Base-by-base conservation (phyloP, 2,888 invertebrate genomes). In the Cybosia mesomella region DNA sequence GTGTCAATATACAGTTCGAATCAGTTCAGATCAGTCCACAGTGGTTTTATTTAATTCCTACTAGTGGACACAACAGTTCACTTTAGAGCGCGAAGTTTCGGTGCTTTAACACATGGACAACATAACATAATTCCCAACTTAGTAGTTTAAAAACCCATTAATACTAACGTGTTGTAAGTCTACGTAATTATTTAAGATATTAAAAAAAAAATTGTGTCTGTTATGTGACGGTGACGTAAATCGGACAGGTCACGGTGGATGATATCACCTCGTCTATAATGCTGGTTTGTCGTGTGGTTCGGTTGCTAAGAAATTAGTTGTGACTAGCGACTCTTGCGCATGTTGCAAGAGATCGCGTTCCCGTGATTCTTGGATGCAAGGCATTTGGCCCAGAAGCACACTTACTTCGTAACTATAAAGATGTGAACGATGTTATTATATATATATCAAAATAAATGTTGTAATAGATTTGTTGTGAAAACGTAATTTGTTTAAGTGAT, bases 171-270 rank as follows among this genome's bases (percentile, higher is more conserved):
- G n/a, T 58, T 32, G 58, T 18, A 34, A 34, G 28, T 55, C 58
- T 15, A 39, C 39, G 10, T 36, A 64, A 55, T 55, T 64, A 63
- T 53, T 34, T 13, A 15, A 22, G 36, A 64, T 36, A 36, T 53
- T 49, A 49, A 53, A 55, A 61, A 34, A 18, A 58, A 61, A 57
- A 36, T 55, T 5, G 53, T 49, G 49, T 65, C 57, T 24, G 24
- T 60, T 68, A 59, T 64, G 59, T 24, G 55, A 15, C 24, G 64
- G 21, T 68, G 68, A 53, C 57, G 68, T n/a, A 61, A 68, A 58
- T 18, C 8, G 61, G 34, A 5, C 55, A 43, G 66, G 61, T 66
- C 57, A 32, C 55, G 32, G 28, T 24, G 22, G 66, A 15, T 66
- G 61, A 65, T 68, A 64, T 61, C 68, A 65, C 54, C 43, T 24